Percentiles rank a stretch among this genome's conserved stretches.
These are phyloP conservation scores for Atrina japonica DNA, from an alignment of 2,888 invertebrate species.

Conservation along the genomic window DNA sequence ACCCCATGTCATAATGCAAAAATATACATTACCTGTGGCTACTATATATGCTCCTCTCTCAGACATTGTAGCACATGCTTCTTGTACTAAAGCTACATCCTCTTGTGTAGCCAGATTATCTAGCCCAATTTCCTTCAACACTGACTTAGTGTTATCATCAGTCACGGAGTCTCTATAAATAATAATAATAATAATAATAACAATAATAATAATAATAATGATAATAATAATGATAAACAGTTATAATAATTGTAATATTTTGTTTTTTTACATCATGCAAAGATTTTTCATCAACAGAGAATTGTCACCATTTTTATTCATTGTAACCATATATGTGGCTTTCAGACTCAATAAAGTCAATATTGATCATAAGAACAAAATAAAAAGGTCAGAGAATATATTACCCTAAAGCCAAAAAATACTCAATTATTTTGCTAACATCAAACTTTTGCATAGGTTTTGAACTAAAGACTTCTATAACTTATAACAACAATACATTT, in stretches of 20 bases:
- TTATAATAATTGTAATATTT: background rate
- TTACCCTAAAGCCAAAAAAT: too few species aligned
- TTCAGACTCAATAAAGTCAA: too few species aligned
- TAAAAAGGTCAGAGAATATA: too few species aligned
- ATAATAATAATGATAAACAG: background rate
- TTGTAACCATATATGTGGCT: too few species aligned
- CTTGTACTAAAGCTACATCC: slow-evolving; percentile 86
- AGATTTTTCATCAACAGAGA: background rate
- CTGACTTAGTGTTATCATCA: slow-evolving; percentile 63
- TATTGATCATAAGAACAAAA: too few species aligned
- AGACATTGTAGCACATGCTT: slow-evolving; percentile 86
- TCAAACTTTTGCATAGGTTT: too few species aligned
- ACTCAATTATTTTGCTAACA: too few species aligned
- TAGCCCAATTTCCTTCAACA: slow-evolving; percentile 82
- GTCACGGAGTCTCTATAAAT: slow-evolving; percentile 15
- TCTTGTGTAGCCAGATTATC: slow-evolving; percentile 79
- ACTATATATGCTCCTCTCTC: slow-evolving; percentile 88
- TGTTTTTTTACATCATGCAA: background rate
- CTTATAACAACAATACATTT: too few species aligned
- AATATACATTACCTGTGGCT: slow-evolving; percentile 82
- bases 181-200: background rate
- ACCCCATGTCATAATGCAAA: too few species aligned
- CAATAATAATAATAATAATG: background rate
- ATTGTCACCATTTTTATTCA: too few species aligned
- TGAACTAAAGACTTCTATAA: too few species aligned